Conservation (phyloP, 1,140 invertebrate species). For the Meteorus sp. region DNA sequence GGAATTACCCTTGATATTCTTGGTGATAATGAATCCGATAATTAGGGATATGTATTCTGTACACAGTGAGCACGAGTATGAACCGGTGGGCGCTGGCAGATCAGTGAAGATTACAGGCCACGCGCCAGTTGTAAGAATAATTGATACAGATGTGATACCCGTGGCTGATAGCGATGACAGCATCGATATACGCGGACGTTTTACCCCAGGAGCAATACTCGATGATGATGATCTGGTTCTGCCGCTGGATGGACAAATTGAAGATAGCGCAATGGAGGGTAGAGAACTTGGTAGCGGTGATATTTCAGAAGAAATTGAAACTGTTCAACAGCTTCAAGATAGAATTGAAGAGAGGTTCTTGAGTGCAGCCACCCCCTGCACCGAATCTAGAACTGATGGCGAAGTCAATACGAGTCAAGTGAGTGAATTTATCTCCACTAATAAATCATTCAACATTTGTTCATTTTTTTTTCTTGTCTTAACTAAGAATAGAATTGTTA, state of each 20-base stretch:
- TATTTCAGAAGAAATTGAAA: conserved; percentile 47
- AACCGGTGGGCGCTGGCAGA: conserved; percentile 65
- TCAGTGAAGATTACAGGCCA: conserved; percentile 49
- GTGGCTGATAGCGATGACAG: conserved; percentile 58
- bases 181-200: conserved; percentile 48
- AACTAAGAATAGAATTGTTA: too few relatives aligned
- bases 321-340: conserved; percentile 57
- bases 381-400: conserved; percentile 66
- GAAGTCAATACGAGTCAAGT: conserved; percentile 70
- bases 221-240: conserved; percentile 52
- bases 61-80: conserved; percentile 79
- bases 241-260: conserved; percentile 53
- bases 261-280: conserved; percentile 54
- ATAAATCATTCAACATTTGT: too few relatives aligned
- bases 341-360: conserved; percentile 61
- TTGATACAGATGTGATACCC: conserved; percentile 53
- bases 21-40: too few relatives aligned
- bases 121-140: conserved; percentile 55
- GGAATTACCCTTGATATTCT: too few relatives aligned
- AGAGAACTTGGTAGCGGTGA: conserved; percentile 48
- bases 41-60: conserved; percentile 26
- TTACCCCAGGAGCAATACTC: conserved; percentile 43
- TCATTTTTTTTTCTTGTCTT: not conserved
- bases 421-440: conserved; percentile 12
- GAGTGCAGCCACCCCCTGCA: conserved; percentile 58